Conservation (phyloP, 2,113 vertebrate genomes). For the Egretta garzetta region DNA sequence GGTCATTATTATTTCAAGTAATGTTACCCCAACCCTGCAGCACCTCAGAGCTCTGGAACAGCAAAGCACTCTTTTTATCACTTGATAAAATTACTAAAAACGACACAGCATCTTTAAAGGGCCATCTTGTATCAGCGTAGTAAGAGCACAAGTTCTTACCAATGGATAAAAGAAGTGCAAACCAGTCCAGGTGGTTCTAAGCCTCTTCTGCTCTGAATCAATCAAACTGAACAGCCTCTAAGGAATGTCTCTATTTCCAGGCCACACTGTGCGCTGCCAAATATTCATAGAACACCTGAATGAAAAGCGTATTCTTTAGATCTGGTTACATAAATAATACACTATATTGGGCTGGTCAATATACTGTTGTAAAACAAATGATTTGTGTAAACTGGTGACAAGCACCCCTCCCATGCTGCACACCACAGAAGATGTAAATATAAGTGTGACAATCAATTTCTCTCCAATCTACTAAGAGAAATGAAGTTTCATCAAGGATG, state of each 20-base stretch:
- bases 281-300: neutral
- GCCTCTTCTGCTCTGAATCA: neutral
- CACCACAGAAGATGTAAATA: neutral
- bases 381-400: neutral
- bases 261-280: neutral
- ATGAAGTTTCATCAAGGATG: neutral
- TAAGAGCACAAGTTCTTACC: neutral
- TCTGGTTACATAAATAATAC: neutral
- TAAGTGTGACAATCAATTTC: neutral
- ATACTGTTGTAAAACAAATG: neutral
- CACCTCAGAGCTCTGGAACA: neutral
- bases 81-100: neutral
- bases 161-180: neutral
- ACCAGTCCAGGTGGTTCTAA: neutral
- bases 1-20: neutral
- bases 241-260: neutral
- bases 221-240: neutral
- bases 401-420: neutral
- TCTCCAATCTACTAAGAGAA: neutral
- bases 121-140: neutral
- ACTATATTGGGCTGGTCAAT: neutral
- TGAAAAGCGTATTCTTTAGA: neutral
- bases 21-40: neutral
- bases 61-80: neutral
- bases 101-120: neutral